Conservation (phyloP, 2,797 vertebrate genomes). For the Distichodus sexfasciatus region DNA sequence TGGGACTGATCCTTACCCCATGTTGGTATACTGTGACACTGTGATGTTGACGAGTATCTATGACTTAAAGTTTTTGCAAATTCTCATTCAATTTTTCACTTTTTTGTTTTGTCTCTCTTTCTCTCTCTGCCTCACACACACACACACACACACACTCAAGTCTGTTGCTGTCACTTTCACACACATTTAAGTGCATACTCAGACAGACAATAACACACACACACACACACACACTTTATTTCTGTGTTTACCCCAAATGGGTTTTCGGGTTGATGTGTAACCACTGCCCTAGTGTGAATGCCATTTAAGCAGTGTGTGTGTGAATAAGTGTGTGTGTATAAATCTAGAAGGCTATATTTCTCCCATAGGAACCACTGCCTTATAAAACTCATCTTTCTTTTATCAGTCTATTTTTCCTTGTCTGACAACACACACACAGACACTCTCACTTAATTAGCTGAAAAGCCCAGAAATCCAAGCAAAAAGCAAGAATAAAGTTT, state of each 20-base stretch:
- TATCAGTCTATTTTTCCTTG: slow-evolving; percentile 31
- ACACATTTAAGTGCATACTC: not conserved
- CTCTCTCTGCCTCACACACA: slow-evolving; percentile 12
- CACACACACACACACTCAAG: not conserved
- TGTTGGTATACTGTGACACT: no score
- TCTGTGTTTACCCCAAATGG: not conserved
- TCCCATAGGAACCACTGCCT: slow-evolving; percentile 11
- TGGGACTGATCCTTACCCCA: no score
- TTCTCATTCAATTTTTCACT: slow-evolving; percentile 27
- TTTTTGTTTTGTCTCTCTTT: not conserved
- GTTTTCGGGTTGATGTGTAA: slow-evolving; percentile 1
- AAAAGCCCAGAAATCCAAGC: no score
- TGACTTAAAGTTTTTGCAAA: no score
- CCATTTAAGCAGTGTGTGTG: slow-evolving; percentile 13
- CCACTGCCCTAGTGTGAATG: not conserved
- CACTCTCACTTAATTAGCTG: no score
- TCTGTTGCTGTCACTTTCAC: not conserved
- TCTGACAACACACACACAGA: no score
- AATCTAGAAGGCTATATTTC: not conserved
- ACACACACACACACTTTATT: slow-evolving; percentile 14
- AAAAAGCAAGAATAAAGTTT: no score
- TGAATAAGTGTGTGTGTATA: slow-evolving; percentile 12
- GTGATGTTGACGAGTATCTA: no score
- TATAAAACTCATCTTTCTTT: slow-evolving; percentile 15
- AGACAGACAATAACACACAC: not conserved